phyloP scores from a whole-genome alignment of 2,797 vertebrate genomes.

The Tapera naevia region DNA sequence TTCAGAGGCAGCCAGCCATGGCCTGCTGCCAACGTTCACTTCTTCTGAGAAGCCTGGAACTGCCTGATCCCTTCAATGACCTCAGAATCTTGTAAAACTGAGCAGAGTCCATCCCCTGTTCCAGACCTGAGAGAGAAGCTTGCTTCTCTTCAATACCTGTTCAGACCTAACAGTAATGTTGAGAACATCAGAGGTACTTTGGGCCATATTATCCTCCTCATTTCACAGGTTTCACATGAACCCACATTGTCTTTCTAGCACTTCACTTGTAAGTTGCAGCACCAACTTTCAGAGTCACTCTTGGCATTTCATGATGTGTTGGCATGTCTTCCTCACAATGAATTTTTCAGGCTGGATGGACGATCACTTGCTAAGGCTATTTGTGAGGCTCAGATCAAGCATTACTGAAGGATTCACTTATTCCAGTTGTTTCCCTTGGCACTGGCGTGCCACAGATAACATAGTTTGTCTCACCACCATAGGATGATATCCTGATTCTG shows the following conservation, averaged over 20 bases:
- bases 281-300: background rate
- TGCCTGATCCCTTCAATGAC: background rate
- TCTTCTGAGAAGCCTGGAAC: background rate
- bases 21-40: background rate
- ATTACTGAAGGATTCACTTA: background rate
- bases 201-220: background rate
- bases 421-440: rapidly evolving
- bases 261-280: background rate
- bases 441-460: rapidly evolving
- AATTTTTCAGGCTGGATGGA: background rate
- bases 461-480: background rate
- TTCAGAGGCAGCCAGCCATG: background rate
- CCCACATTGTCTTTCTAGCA: background rate
- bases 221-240: background rate
- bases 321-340: background rate
- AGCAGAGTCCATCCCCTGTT: background rate
- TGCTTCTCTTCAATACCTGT: background rate
- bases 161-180: rapidly evolving
- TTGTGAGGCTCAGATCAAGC: background rate
- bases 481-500: background rate
- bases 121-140: background rate
- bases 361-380: background rate
- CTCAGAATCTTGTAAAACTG: background rate
- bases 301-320: background rate
- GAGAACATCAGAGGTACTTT: background rate